Evolutionary conservation across 2,888 invertebrate species (phyloP).

Genomic region (Platypus cylindrus): DNA sequence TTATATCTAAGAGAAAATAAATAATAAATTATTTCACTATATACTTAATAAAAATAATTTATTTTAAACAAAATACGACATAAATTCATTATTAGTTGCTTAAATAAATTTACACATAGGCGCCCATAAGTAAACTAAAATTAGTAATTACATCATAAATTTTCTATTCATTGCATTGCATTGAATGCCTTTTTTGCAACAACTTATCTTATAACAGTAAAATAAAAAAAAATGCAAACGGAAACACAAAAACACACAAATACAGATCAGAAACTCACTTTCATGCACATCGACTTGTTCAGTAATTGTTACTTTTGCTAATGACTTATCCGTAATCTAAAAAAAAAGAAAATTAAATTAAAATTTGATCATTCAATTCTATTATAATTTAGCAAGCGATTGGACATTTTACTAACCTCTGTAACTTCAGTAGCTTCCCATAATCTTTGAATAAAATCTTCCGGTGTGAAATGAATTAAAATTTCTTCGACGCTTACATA

Average conservation of each 20-base stretch:
- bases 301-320: slow-evolving; percentile 35
- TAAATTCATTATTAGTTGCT: too few relatives aligned
- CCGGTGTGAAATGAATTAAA: slow-evolving; percentile 67
- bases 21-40: slow-evolving; percentile 3
- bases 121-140: too few relatives aligned
- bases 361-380: neutral
- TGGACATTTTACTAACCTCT: slow-evolving; percentile 46
- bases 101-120: too few relatives aligned
- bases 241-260: slow-evolving; percentile 15
- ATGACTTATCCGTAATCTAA: slow-evolving; percentile 32
- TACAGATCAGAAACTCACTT: slow-evolving; percentile 27
- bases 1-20: slow-evolving; percentile 21
- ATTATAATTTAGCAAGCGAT: slow-evolving; percentile 1
- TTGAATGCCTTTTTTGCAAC: too few relatives aligned
- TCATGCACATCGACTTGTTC: slow-evolving; percentile 39
- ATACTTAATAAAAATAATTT: too few relatives aligned
- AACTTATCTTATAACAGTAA: slow-evolving; percentile 4
- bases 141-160: too few relatives aligned
- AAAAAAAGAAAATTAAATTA: slow-evolving; percentile 18
- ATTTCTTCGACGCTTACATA: slow-evolving; percentile 75
- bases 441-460: slow-evolving; percentile 68
- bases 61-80: too few relatives aligned
- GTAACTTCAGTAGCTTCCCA: slow-evolving; percentile 65
- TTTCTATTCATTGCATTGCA: too few relatives aligned
- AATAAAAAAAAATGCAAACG: slow-evolving; percentile 4